Evolutionary conservation across 1,140 invertebrate genomes (phyloP).

Genomic region (Lepidurus couesii): DNA sequence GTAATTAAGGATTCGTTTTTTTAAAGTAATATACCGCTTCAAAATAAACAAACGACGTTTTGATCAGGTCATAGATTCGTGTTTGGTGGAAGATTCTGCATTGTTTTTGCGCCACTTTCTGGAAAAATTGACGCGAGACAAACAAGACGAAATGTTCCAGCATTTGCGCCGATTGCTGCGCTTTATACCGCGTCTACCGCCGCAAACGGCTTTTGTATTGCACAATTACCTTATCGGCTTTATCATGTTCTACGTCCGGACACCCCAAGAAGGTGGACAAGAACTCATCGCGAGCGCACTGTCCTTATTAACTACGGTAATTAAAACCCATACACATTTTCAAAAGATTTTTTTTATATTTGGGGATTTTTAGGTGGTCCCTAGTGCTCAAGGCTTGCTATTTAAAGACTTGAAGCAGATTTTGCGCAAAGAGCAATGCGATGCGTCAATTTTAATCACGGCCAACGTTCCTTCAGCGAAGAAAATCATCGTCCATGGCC

Average conservation of each 20-base stretch:
- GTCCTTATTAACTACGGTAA: constrained; percentile 92
- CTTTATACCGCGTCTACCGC: constrained; percentile 86
- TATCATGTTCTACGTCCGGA: constrained; percentile 97
- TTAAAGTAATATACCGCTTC: too few species aligned
- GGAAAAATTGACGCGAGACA: constrained; percentile 89
- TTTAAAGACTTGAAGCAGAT: constrained; percentile 99
- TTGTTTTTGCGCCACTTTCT: constrained; percentile 92
- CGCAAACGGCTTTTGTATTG: constrained; percentile 95
- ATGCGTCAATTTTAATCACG: constrained; percentile 92
- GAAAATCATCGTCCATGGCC: constrained; percentile 97
- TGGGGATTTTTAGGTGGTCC: constrained; percentile 56
- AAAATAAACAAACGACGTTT: not conserved
- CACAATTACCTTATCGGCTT: constrained; percentile 99
- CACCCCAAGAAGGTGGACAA: constrained; percentile 88
- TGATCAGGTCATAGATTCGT: constrained; percentile 91
- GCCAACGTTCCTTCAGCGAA: constrained; percentile 98
- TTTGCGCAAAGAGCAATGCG: constrained; percentile 96
- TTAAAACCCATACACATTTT: not conserved
- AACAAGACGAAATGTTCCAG: constrained; percentile 60
- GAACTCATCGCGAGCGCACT: constrained; percentile 88
- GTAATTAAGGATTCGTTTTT: constrained; percentile 44
- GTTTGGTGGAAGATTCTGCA: constrained; percentile 94
- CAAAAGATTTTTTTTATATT: constrained; percentile 54
- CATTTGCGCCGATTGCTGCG: constrained; percentile 79
- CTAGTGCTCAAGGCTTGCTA: constrained; percentile 95